These are phyloP conservation scores for Oxycera nigricornis DNA, from an alignment of 2,888 invertebrate genomes.

Conservation along the genomic window DNA sequence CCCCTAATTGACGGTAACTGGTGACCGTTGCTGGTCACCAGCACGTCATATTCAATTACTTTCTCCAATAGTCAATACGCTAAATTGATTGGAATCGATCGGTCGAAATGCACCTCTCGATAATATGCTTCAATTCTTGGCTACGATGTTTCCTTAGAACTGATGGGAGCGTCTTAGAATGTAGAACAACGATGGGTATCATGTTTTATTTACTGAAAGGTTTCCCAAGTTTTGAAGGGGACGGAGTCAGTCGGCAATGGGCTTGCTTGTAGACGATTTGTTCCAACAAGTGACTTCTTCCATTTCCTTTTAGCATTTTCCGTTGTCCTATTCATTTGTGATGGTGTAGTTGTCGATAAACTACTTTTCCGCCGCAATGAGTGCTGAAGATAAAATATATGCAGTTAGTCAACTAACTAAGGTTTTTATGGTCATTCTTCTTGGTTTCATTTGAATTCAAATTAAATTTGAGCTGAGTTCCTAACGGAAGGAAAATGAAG, in stretches of 20 bases:
- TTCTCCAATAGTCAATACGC: background rate
- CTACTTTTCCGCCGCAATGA: too few relatives aligned
- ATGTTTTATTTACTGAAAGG: background rate
- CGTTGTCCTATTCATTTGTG: too few relatives aligned
- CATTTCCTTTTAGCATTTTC: background rate
- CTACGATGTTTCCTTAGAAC: background rate
- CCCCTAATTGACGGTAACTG: background rate
- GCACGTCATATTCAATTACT: constrained; percentile 24
- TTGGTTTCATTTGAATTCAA: too few relatives aligned
- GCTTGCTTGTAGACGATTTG: background rate
- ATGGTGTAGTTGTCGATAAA: too few relatives aligned
- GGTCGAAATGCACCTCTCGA: background rate
- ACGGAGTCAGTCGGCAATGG: background rate
- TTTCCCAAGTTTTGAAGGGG: background rate
- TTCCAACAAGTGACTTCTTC: background rate
- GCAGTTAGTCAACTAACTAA: too few relatives aligned
- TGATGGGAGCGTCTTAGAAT: background rate
- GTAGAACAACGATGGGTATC: background rate
- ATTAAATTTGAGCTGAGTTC: too few relatives aligned
- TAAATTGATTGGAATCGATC: constrained; percentile 31
- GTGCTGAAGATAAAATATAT: too few relatives aligned
- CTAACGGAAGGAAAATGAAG: too few relatives aligned
- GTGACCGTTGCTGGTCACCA: background rate
- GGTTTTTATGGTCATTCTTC: too few relatives aligned
- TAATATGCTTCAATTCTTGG: background rate